Base-by-base conservation (phyloP, 1,140 invertebrate genomes). In the Aporrectodea caliginosa region DNA sequence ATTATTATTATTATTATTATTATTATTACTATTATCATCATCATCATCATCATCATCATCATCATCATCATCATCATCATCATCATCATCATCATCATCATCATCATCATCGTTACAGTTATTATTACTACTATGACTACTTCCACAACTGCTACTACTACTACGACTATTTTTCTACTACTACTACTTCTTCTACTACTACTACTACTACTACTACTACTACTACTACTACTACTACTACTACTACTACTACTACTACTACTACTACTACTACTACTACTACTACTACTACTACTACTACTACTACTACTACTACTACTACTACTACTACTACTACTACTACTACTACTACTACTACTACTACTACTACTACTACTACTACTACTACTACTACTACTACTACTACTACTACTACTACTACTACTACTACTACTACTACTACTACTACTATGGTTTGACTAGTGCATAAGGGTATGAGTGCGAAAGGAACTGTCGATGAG, bases 151-250 rank as follows among this genome's bases (percentile, higher is more conserved):
- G n/a, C n/a, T n/a, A n/a, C n/a, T n/a, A n/a, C n/a, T n/a, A n/a
- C n/a, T n/a, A n/a, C n/a, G n/a, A n/a, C n/a, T n/a, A n/a, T n/a
- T n/a, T n/a, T n/a, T n/a, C n/a, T n/a, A n/a, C n/a, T n/a, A n/a
- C n/a, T n/a, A n/a, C n/a, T n/a, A n/a, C n/a, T n/a, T n/a, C 74
- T 79, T 16, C 74, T 79, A 79, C 78, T 78, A 79, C 78, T 79
- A 78, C 78, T 79, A 79, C 78, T 79, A 78, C 78, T 79, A 79
- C 78, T 79, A 78, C 78, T 78, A 78, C 78, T 78, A 79, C 76
- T 79, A 79, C 74, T 79, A 79, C 74, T 78, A 79, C 75, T 78
- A 78, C 74, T 79, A 79, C 74, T 79, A 78, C 78, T 79, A 79
- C 78, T 79, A 79, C 78, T 79, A 22, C 78, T 77, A 70, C 35